Evolutionary conservation across 2,113 vertebrate genomes (phyloP).

Genomic region (Mirza zaza): DNA sequence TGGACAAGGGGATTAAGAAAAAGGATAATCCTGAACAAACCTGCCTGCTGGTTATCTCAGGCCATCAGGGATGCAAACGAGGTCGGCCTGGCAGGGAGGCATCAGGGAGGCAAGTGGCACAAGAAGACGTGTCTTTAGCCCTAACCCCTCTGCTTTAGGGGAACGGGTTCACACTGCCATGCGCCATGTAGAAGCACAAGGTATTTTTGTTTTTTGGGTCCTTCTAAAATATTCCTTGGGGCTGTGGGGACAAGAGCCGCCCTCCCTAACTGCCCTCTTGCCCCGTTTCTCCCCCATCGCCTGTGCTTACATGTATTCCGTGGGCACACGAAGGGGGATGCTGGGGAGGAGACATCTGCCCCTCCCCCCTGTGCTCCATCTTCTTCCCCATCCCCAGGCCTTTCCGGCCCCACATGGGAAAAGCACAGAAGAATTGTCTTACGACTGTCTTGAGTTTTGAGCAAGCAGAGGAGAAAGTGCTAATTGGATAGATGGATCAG

Average conservation of each 20-base stretch:
- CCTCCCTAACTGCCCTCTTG: too few species aligned
- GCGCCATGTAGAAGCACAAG: not conserved
- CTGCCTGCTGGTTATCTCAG: slow-evolving; percentile 9
- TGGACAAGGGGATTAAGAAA: slow-evolving; percentile 4
- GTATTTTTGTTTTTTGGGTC: not conserved
- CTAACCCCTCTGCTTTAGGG: not conserved
- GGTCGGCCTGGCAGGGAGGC: not conserved
- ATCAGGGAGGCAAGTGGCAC: not conserved
- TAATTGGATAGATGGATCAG: not conserved
- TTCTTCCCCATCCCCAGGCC: not conserved
- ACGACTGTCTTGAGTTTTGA: not conserved
- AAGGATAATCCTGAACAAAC: not conserved
- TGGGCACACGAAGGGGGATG: not conserved
- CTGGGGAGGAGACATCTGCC: not conserved
- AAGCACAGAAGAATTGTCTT: not conserved
- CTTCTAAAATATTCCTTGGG: not conserved
- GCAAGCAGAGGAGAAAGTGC: not conserved
- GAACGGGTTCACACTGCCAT: not conserved
- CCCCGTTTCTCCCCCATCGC: too few species aligned
- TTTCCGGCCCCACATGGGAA: not conserved
- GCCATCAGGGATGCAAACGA: not conserved
- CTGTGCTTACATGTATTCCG: not conserved
- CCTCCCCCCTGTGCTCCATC: not conserved
- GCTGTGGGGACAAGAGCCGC: not conserved
- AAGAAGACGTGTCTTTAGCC: not conserved